Evolutionary conservation across 2,888 invertebrate species (phyloP), one percentile per base, ranked within the genome.

Genomic region (Ametastegia equiseti): DNA sequence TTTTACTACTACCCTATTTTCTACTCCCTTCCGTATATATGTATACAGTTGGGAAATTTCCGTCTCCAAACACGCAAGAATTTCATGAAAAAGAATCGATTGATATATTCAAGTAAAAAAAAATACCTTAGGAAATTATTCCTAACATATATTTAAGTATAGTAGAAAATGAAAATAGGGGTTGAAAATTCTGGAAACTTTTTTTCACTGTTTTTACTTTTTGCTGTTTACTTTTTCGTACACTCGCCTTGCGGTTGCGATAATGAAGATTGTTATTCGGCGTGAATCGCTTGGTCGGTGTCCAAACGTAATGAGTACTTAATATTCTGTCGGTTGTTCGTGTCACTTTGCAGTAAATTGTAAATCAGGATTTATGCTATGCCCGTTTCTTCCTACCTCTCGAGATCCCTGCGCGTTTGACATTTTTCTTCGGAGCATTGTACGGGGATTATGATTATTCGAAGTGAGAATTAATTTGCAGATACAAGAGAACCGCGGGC

Each of bases 261-360:
- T n/a, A n/a, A 71, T 30, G 30, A 47, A 30, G 47, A 71, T 71
- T 36, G 71, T 47, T 71, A 71, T 47, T 47, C 71, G 71, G 30
- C 30, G 71, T 47, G 45, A 47, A 45, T 45, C 27, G 71, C 71
- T 71, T 47, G 45, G 71, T 71, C 47, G 71, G 71, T 71, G 71
- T 71, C 71, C 71, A 71, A n/a, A n/a, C 19, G 39, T 67, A 67
- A 67, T 67, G 36, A 15, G 71, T 42, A 47, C 47, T 47, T 27
- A 45, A 71, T 71, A 71, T 71, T 71, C 65, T 19, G 36, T 67
- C 11, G 39, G n/a, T 23, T 47, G 4, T 36, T 30, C 27, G 19
- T 27, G 7, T 45, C 45, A 27, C 13, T 45, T 23, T 30, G 27
- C n/a, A n/a, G n/a, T n/a, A n/a, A n/a, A n/a, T n/a, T 60, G 27